Evolutionary conservation across 2,888 invertebrate genomes (phyloP), one percentile per base, ranked within the genome.

Genomic region (Colletes collaris): DNA sequence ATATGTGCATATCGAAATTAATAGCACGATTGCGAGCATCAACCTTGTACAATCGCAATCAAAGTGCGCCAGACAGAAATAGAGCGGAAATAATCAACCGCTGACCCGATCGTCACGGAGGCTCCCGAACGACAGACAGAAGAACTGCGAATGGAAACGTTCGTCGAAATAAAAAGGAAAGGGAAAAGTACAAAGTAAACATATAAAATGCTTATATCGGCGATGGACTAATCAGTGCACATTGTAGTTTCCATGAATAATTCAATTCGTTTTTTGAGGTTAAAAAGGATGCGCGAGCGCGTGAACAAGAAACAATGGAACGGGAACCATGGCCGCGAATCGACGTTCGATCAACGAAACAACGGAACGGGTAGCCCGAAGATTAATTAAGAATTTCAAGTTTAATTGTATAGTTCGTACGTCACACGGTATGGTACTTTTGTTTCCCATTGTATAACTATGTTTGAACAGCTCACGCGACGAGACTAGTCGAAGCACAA

Each of bases 11-110:
- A 67, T 55, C n/a, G 27, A 59, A 44, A 53, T 55, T 62, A 63
- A 66, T 49, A 63, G 46, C 35, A 7, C 37, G 10, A 40, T 50
- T 52, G 10, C 19, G 50, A 50, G 4, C 58, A 35, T 64, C 64
- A 67, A 60, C 52, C 67, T 75, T 49, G n/a, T 27, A 50, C 53
- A 58, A 64, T 40, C 8, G 19, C 50, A 64, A 73, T 78, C 49
- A 44, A 66, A 62, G 7, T 63, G 35, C 66, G 59, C 58, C 66
- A 70, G 55, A 27, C 63, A 58, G 53, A 70, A 80, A 55, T 66
- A 58, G 69, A 73, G 58, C 62, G 66, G 68, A 78, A 80, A 55
- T 60, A 56, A 76, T 69, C 72, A 56, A 69, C 46, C 56, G 59
- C 13, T 77, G 72, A 60, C 68, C 68, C 55, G 52, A 58, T 35